phyloP scores from a whole-genome alignment of 2,888 invertebrate genomes.

The Tortrix viridana region DNA sequence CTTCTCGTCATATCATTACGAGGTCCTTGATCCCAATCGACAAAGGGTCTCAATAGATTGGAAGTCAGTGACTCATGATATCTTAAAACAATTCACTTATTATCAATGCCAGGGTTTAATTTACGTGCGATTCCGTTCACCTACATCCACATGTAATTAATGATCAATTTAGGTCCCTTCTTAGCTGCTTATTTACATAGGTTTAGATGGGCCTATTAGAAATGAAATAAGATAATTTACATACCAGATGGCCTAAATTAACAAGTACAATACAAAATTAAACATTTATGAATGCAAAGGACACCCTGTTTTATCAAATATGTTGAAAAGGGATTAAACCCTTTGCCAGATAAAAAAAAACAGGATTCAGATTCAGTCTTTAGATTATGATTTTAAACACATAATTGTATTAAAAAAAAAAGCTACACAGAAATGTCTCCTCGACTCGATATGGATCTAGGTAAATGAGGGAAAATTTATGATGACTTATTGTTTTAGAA shows the following conservation, averaged over 20 bases:
- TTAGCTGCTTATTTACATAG: background rate
- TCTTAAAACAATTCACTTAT: conserved; percentile 44
- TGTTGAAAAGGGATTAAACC: too few species aligned
- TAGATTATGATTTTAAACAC: too few species aligned
- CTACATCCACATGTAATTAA: conserved; percentile 3
- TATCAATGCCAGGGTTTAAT: conserved; percentile 41
- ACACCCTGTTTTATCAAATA: too few species aligned
- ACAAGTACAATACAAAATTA: background rate
- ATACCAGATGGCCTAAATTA: conserved; percentile 18
- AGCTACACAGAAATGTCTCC: too few species aligned
- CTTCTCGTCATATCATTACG: conserved; percentile 20
- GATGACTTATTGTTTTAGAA: too few species aligned
- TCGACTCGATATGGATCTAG: too few species aligned
- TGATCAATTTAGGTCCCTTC: background rate
- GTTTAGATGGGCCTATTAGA: background rate
- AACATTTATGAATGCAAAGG: too few species aligned
- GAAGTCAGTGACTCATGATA: conserved; percentile 53
- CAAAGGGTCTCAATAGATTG: conserved; percentile 26
- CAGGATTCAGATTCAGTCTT: too few species aligned
- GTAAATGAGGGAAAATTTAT: too few species aligned
- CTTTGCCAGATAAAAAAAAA: too few species aligned
- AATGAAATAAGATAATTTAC: background rate
- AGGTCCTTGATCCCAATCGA: conserved; percentile 36
- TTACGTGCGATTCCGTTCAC: conserved; percentile 25
- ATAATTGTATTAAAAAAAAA: too few species aligned